Evolutionary conservation across 2,113 vertebrate genomes (phyloP).

Genomic region (Hiodon alosoides): DNA sequence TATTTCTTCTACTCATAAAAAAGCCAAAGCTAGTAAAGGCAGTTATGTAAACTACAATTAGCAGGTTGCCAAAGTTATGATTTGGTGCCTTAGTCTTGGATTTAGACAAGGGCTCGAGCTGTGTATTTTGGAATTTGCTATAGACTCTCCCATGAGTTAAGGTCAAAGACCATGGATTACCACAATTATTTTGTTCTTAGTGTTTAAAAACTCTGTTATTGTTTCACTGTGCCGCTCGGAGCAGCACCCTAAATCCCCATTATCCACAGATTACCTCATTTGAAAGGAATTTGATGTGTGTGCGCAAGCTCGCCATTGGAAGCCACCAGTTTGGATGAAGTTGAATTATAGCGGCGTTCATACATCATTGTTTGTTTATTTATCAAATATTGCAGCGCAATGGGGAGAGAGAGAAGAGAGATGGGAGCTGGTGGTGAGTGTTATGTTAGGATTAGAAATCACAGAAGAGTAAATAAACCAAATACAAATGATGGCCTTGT

Average conservation of each 20-base stretch:
- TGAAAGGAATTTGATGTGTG: constrained; percentile 38
- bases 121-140: constrained; percentile 27
- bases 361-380: background rate
- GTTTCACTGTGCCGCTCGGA: constrained; percentile 47
- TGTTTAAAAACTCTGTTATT: constrained; percentile 44
- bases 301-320: constrained; percentile 1
- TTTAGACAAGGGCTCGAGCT: constrained; percentile 15
- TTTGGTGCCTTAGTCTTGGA: background rate
- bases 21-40: no score
- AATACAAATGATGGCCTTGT: no score
- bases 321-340: background rate
- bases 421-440: no score
- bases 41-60: no score
- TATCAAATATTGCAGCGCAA: background rate
- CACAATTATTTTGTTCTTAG: constrained; percentile 48
- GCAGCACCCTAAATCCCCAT: constrained; percentile 44
- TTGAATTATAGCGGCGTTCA: background rate
- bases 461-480: no score
- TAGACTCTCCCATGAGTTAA: constrained; percentile 39
- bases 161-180: constrained; percentile 44
- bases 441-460: no score
- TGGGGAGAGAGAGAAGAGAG: no score
- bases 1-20: no score
- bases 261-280: constrained; percentile 45
- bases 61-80: no score